phyloP scores from a whole-genome alignment of 2,888 invertebrate species.

The Dioctria linearis region DNA sequence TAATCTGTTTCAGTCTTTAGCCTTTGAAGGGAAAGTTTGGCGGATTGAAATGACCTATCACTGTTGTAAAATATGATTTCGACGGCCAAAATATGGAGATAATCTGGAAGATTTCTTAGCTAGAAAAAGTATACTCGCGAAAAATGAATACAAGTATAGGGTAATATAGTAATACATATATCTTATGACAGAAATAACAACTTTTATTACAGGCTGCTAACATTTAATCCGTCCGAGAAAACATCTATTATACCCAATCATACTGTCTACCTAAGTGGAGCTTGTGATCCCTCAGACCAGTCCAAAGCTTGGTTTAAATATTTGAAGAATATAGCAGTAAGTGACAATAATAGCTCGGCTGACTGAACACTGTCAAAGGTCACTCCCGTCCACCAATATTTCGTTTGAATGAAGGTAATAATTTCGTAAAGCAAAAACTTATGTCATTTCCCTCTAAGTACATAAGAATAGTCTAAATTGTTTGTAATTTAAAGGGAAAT shows the following conservation, averaged over 20 bases:
- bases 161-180: too few species aligned
- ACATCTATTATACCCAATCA: slow-evolving; percentile 84
- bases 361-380: slow-evolving; percentile 66
- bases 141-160: too few species aligned
- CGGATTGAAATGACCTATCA: too few species aligned
- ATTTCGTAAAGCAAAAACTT: slow-evolving; percentile 64
- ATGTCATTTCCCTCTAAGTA: background rate
- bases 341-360: slow-evolving; percentile 71
- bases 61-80: too few species aligned
- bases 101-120: too few species aligned
- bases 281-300: slow-evolving; percentile 78
- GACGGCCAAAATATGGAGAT: too few species aligned
- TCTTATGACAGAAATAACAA: too few species aligned
- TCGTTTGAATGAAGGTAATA: slow-evolving; percentile 69
- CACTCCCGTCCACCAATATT: slow-evolving; percentile 71
- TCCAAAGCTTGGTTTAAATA: slow-evolving; percentile 79
- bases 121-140: too few species aligned
- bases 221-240: slow-evolving; percentile 77
- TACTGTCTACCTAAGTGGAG: slow-evolving; percentile 93
- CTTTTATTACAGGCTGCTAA: slow-evolving; percentile 63
- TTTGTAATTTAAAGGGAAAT: background rate
- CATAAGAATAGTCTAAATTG: background rate
- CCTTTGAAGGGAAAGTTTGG: too few species aligned
- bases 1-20: too few species aligned
- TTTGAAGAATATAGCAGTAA: slow-evolving; percentile 76